These are phyloP conservation scores for Datnioides undecimradiatus DNA, from an alignment of 2,113 vertebrate genomes.

Conservation along the genomic window DNA sequence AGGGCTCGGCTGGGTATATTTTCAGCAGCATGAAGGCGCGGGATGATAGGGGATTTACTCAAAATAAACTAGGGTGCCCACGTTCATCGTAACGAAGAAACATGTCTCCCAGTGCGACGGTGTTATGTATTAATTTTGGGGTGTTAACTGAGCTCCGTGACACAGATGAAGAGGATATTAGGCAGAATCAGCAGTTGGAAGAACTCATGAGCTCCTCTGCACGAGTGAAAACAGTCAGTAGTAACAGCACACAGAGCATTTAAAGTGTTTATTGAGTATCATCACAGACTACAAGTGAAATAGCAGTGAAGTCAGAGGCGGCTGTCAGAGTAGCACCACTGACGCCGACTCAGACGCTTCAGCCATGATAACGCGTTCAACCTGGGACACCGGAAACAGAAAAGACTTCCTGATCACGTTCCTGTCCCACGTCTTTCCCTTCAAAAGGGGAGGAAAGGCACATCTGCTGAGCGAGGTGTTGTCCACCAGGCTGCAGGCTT, in stretches of 20 bases:
- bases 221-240: background rate
- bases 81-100: background rate
- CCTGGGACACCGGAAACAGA: background rate
- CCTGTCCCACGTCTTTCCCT: background rate
- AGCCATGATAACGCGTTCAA: background rate
- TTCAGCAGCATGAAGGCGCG: too few species aligned
- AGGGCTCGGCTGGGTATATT: background rate
- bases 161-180: background rate
- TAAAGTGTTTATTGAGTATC: conserved; percentile 76
- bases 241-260: conserved; percentile 11
- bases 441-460: conserved; percentile 1
- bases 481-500: background rate
- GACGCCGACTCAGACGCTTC: background rate
- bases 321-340: background rate
- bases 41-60: background rate
- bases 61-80: background rate
- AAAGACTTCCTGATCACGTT: background rate
- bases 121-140: background rate
- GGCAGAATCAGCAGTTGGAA: background rate
- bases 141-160: background rate
- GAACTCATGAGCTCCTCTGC: background rate
- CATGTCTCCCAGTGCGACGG: background rate
- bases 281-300: conserved; percentile 59
- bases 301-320: conserved; percentile 26
- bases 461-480: background rate